Conservation (phyloP, 1,140 invertebrate species). For the Capitella teleta region DNA sequence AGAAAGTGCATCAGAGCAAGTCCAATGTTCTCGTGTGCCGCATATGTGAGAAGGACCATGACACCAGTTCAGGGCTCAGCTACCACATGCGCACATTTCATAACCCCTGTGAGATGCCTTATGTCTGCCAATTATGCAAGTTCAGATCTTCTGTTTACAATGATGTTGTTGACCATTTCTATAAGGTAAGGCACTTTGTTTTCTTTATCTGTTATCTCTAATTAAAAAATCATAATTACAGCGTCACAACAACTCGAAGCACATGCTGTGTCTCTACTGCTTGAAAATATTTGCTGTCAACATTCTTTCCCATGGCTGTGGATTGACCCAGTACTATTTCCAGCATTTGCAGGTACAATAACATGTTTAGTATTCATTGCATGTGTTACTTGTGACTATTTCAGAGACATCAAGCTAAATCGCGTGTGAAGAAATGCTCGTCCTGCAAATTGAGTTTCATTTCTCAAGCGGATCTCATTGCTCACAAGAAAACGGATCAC, state of each 20-base stretch:
- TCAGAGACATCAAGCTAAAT: constrained; percentile 30
- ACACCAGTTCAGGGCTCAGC: constrained; percentile 17
- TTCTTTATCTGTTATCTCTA: neutral
- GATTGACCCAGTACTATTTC: constrained; percentile 34
- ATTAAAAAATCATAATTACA: constrained; percentile 13
- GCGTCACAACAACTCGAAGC: constrained; percentile 33
- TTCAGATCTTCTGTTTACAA: constrained; percentile 37
- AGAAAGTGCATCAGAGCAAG: constrained; percentile 38
- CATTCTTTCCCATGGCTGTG: constrained; percentile 32
- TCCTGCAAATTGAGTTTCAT: constrained; percentile 33
- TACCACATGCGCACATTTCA: constrained; percentile 31
- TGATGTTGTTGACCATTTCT: constrained; percentile 39
- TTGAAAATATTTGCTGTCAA: constrained; percentile 30
- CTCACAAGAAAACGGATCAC: constrained; percentile 27
- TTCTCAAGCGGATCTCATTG: constrained; percentile 25
- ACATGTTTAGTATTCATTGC: neutral
- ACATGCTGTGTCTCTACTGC: constrained; percentile 36
- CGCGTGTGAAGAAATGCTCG: constrained; percentile 25
- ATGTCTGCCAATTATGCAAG: constrained; percentile 33
- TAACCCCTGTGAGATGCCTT: constrained; percentile 37
- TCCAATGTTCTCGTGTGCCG: constrained; percentile 34
- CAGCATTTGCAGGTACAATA: constrained; percentile 24
- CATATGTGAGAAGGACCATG: constrained; percentile 37
- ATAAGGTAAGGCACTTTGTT: constrained; percentile 25
- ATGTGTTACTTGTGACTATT: neutral